These are phyloP conservation scores for Dichetophora obliterata DNA, from an alignment of 2,888 invertebrate genomes.

Conservation along the genomic window DNA sequence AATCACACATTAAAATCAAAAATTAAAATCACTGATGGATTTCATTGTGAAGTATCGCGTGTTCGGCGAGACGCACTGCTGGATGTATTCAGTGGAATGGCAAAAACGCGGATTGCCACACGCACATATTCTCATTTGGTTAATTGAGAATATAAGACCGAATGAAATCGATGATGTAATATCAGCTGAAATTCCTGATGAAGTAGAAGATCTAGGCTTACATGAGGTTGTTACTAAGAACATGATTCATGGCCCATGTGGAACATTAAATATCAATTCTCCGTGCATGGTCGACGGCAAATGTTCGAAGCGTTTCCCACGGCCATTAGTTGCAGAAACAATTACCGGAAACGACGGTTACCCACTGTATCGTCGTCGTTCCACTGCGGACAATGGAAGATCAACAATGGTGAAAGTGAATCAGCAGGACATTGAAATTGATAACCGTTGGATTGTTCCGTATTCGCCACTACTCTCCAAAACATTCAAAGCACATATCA, in stretches of 20 bases:
- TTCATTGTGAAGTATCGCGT: constrained; percentile 40
- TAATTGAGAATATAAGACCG: constrained; percentile 53
- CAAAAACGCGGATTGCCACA: constrained; percentile 63
- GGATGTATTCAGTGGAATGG: constrained; percentile 53
- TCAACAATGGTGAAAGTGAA: constrained; percentile 21
- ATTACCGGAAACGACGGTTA: constrained; percentile 43
- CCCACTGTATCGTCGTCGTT: constrained; percentile 44
- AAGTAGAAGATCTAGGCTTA: constrained; percentile 42
- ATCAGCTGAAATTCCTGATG: constrained; percentile 53
- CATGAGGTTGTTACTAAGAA: constrained; percentile 44
- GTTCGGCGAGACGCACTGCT: constrained; percentile 49
- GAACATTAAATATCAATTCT: constrained; percentile 44
- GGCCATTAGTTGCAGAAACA: constrained; percentile 41
- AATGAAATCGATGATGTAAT: constrained; percentile 57
- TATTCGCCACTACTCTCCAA: constrained; percentile 57
- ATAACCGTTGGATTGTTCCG: constrained; percentile 63
- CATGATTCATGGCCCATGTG: constrained; percentile 49
- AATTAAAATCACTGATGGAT: constrained; percentile 36
- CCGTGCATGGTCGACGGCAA: constrained; percentile 49
- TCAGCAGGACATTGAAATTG: constrained; percentile 40
- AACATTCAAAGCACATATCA: constrained; percentile 62
- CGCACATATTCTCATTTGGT: constrained; percentile 60
- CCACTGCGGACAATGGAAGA: constrained; percentile 35
- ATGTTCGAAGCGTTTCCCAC: constrained; percentile 48
- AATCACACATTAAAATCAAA: constrained; percentile 22